These are phyloP conservation scores for Corydoras maculifer DNA, from an alignment of 2,113 vertebrate species.

Conservation along the genomic window DNA sequence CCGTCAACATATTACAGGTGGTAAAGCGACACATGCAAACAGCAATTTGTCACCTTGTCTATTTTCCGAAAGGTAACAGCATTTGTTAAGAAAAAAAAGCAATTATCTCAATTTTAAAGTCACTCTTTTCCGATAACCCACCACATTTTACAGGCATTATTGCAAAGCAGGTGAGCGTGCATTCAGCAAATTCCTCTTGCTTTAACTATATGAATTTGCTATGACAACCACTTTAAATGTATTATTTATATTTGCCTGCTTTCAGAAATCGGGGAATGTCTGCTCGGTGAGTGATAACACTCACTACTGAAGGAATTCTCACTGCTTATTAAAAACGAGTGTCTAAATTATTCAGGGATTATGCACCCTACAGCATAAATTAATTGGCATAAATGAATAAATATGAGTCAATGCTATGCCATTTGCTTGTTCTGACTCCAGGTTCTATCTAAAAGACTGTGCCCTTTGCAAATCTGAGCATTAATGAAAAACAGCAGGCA, in stretches of 20 bases:
- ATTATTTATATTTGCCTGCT: conserved; percentile 13
- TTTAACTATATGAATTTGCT: neutral
- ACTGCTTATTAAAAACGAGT: no score
- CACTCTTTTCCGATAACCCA: no score
- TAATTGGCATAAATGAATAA: neutral
- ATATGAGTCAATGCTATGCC: neutral
- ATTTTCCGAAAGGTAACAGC: neutral
- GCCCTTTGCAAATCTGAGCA: no score
- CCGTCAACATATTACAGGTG: neutral
- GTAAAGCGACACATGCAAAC: conserved; percentile 8
- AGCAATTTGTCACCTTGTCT: conserved; percentile 17
- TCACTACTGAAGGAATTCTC: neutral
- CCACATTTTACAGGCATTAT: no score
- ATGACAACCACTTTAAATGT: conserved; percentile 14
- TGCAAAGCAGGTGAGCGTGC: neutral
- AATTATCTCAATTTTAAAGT: no score
- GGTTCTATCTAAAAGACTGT: no score
- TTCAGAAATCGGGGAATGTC: conserved; percentile 11
- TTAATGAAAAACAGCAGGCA: no score
- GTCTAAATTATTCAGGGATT: neutral
- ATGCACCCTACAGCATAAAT: neutral
- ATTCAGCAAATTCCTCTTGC: neutral
- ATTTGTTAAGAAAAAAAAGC: conserved; percentile 21
- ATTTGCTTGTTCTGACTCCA: no score
- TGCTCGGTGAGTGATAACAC: neutral